Percentiles rank a stretch among this genome's conserved stretches.
Evolutionary conservation across 2,888 invertebrate species (phyloP).

Genomic region (Cyrtodaria siliqua): DNA sequence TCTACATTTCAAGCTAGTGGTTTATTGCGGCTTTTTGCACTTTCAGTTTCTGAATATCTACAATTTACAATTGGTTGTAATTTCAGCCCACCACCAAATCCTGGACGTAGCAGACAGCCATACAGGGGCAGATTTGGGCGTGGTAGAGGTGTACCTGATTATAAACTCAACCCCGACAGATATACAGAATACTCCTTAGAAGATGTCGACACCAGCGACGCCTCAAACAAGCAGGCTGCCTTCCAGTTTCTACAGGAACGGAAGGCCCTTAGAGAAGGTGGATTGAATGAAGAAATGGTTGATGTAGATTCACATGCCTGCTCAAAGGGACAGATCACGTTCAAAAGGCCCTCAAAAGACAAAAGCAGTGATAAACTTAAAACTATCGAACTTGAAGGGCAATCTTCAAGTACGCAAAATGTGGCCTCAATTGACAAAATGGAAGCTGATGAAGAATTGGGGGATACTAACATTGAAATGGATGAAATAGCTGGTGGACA

Average conservation of each 20-base stretch:
- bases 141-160: slow-evolving; percentile 80
- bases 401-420: background rate
- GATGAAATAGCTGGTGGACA: background rate
- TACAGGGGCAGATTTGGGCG: slow-evolving; percentile 24
- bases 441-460: slow-evolving; percentile 4
- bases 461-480: slow-evolving; percentile 8
- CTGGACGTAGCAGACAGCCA: too few relatives aligned
- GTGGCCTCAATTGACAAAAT: slow-evolving; percentile 20
- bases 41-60: too few relatives aligned
- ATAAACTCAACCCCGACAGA: slow-evolving; percentile 92
- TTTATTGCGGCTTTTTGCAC: too few relatives aligned
- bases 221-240: slow-evolving; percentile 92
- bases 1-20: too few relatives aligned
- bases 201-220: slow-evolving; percentile 94
- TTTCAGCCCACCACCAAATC: too few relatives aligned
- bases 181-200: slow-evolving; percentile 93
- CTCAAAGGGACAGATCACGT: slow-evolving; percentile 73
- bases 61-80: too few relatives aligned
- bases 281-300: slow-evolving; percentile 45
- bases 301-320: slow-evolving; percentile 67
- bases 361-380: slow-evolving; percentile 4
- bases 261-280: slow-evolving; percentile 65
- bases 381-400: background rate
- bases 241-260: slow-evolving; percentile 91
- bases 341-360: slow-evolving; percentile 54